A percentile compares a stretch with the other conserved stretches of the same genome.
phyloP scores from a whole-genome alignment of 2,797 vertebrate genomes.

The Amblyraja radiata region DNA sequence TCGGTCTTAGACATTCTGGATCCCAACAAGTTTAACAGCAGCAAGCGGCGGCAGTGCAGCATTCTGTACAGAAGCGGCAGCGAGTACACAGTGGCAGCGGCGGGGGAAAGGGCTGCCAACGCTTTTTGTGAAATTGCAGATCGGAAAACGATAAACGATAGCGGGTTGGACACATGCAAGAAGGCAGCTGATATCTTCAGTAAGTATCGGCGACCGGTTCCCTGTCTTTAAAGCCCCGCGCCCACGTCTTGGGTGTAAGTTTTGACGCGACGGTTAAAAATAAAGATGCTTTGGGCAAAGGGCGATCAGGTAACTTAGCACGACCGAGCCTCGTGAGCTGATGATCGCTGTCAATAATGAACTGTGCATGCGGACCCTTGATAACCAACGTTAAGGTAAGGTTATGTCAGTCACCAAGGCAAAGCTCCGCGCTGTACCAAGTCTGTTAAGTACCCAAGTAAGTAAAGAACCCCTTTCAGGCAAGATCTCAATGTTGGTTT shows the following conservation, averaged over 20 bases:
- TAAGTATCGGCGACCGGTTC: slow-evolving; percentile 50
- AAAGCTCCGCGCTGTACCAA: not conserved
- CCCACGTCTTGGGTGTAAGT: not conserved
- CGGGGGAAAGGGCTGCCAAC: slow-evolving; percentile 46
- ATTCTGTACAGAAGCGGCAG: slow-evolving; percentile 52
- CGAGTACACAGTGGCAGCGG: slow-evolving; percentile 50
- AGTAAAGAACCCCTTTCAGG: not conserved
- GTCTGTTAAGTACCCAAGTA: not conserved
- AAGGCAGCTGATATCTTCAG: slow-evolving; percentile 57
- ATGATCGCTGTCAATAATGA: not conserved
- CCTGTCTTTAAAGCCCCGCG: not conserved
- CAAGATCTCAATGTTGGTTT: not conserved
- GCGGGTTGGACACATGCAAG: slow-evolving; percentile 60
- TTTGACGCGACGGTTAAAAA: not conserved
- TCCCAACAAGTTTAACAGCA: slow-evolving; percentile 96
- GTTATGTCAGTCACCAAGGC: not conserved
- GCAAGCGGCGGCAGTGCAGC: slow-evolving; percentile 54
- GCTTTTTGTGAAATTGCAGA: slow-evolving; percentile 45
- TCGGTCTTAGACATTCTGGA: slow-evolving; percentile 96
- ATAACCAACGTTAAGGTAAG: not conserved
- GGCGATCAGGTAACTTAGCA: not conserved
- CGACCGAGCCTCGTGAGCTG: not conserved
- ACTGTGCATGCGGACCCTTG: not conserved
- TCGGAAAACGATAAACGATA: slow-evolving; percentile 55
- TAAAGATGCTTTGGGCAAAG: too few species aligned